Base-by-base conservation (phyloP, 2,797 vertebrate species). In the Danio choprae region DNA sequence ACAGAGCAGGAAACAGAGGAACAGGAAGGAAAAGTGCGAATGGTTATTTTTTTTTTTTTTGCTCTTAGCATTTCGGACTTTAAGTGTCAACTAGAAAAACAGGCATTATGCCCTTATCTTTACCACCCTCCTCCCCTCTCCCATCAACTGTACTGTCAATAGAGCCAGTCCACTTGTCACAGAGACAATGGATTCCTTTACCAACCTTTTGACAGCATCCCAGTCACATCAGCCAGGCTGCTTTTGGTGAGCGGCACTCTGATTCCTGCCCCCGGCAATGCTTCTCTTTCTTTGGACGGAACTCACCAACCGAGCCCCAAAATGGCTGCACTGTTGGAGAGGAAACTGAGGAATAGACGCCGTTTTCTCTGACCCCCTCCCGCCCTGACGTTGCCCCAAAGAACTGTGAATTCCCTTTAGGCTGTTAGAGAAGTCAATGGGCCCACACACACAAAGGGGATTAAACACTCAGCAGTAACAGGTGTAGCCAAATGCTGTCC, bases 71-170 rank as follows among this genome's bases (percentile, higher is more conserved):
- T 91, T 92, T 91, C 91, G 91, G 87, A 88, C 85, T 92, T 89
- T 77, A 90, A 92, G 91, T 93, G 91, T 93, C 91, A 92, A 92
- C 86, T 88, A 93, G 89, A 93, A 93, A 91, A 94, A 92, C 90
- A 92, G 85, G 84, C 88, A 92, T 92, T 93, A 91, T 92, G 86
- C 68, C 87, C 88, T 53, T 53, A 20, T 44, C 83, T 81, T 87
- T 85, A 83, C 85, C 68, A 83, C 85, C 70, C 69, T 87, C 90
- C 60, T 72, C 88, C 78, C 87, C 88, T 87, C 88, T 87, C 86
- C 90, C 91, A 88, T 92, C 90, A 92, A 93, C 93, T 94, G 93
- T 93, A 94, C 92, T 92, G 92, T 94, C 93, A 94, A 94, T 95
- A 93, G 93, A 92, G 88, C 91, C 90, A 91, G 93, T 93, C 89